These are phyloP conservation scores for Mareca penelope DNA, from an alignment of 2,797 vertebrate species.

Conservation along the genomic window DNA sequence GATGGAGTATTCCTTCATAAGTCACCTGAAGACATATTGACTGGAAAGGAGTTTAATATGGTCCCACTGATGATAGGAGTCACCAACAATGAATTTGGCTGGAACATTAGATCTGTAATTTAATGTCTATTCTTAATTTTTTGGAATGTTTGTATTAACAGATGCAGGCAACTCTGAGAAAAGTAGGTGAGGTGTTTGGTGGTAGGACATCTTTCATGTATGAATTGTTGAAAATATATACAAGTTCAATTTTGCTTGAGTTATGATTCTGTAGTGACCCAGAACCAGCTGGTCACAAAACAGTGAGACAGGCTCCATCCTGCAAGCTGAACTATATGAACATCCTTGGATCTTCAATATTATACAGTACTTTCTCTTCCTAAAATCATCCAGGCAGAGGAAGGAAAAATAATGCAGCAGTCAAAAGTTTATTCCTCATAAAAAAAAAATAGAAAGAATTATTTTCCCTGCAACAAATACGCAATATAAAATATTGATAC, in stretches of 20 bases:
- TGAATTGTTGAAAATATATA: background rate
- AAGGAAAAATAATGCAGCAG: background rate
- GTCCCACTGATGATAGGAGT: constrained; percentile 71
- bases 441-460: background rate
- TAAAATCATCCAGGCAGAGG: background rate
- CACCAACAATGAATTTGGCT: constrained; percentile 72
- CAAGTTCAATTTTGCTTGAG: background rate
- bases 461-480: background rate
- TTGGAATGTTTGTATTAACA: background rate
- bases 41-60: constrained; percentile 52
- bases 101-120: constrained; percentile 69
- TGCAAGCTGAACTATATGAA: background rate
- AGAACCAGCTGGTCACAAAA: background rate
- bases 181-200: background rate
- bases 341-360: background rate
- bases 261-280: background rate
- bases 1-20: constrained; percentile 74
- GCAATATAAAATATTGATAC: background rate
- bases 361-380: background rate
- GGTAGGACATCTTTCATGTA: background rate
- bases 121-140: background rate
- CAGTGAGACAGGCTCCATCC: background rate
- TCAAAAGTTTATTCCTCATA: background rate
- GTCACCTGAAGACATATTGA: constrained; percentile 57
- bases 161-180: background rate